Evolutionary conservation across 1,140 invertebrate genomes (phyloP), one percentile per base, ranked within the genome.

Genomic region (Dreissena polymorpha): DNA sequence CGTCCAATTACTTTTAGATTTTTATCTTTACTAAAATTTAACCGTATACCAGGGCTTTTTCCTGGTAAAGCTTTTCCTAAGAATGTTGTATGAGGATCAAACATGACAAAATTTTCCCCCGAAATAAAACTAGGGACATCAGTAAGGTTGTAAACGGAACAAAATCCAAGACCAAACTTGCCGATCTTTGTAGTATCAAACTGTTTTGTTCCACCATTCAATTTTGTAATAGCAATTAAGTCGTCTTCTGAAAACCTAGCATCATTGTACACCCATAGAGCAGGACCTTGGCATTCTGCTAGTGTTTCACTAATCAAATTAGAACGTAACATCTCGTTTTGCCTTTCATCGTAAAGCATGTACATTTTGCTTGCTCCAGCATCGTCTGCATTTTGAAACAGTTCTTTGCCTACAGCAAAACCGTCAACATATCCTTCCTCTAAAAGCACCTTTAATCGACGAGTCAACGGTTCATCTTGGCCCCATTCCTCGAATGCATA

Each of bases 321-420:
- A 16, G 85, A 76, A 65, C 76, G 77, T 0, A 60, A 50, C 72
- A 89, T 68, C 8, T 67, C 85, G 83, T 68, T 81, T 70, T 16
- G 55, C 71, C 89, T 69, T 80, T 91, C 90, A 67, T 90, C 91
- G 51, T 88, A 90, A 0, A 92, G 92, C 85, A 94, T 94, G 14
- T 85, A 85, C 7, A 92, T 85, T 86, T 93, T 92, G 25, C 90
- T 92, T 16, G 93, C 92, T 64, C 94, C 94, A 72, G 91, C 92
- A 90, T 93, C 91, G 83, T 91, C 90, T 65, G 89, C 90, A 88
- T 92, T 92, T 83, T 92, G 91, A 65, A 92, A 85, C 18, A 91
- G 70, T 80, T 92, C 91, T 81, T 92, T 91, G n/a, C 87, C 86
- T 12, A 91, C 85, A 51, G 90, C 84, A 73, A 91, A 81, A 0